Evolutionary conservation across 2,797 vertebrate species (phyloP), one percentile per base, ranked within the genome.

Genomic region (Cichlasoma orientale): DNA sequence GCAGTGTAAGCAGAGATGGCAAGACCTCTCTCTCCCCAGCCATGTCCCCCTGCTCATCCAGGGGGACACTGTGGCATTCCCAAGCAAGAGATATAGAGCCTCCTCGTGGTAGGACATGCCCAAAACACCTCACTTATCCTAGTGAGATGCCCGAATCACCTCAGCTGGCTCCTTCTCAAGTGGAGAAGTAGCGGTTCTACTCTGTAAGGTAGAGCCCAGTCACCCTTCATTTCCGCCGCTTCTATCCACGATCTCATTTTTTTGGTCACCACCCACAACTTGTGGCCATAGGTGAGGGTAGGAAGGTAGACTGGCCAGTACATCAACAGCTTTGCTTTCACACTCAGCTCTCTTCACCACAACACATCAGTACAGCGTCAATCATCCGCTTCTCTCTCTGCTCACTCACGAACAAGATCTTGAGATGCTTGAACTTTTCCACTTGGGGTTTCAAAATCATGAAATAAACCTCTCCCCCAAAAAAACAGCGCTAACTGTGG

Each of bases 191-290:
- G 61, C 9, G 11, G 61, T 11, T 59, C 2, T 36, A 7, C 33
- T 33, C 4, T 44, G 14, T 14, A 33, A 33, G 2, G 31, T 25
- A 63, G 21, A 63, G 38, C 18, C 14, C 38, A 27, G 21, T 25
- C 21, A 41, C 38, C 38, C 12, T 41, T 63, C 59, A 27, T 23
- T 44, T 9, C 2, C 18, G 18, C 10, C 21, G 7, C 14, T 66
- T 44, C 8, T 23, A 66, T 44, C 25, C 23, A 47, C 5, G 0
- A 44, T 66, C 38, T 63, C 23, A 44, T 27, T 66, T 38, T 44
- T 44, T 66, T 23, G 18, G 38, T 66, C 59, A 27, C 6, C 0
- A 0, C 19, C 11, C 38, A 27, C 38, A 47, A 5, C 59, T 66
- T 3, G 0, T 44, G 14, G 23, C 25, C 23, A 44, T 27, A 63